phyloP scores from a whole-genome alignment of 2,797 vertebrate species.

The Pseudomugil tenellus region DNA sequence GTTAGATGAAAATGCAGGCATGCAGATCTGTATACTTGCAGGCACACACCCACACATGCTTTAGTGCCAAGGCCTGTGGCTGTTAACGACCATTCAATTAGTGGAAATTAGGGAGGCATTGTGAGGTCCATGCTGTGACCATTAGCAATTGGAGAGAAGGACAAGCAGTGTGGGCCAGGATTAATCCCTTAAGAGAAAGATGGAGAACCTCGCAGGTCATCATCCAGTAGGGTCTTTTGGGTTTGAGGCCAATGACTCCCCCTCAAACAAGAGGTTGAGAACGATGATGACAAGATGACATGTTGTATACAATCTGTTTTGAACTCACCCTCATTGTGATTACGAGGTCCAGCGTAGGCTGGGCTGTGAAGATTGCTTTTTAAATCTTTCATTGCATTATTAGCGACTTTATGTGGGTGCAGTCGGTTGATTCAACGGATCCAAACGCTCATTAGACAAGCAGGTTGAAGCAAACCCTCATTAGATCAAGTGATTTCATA shows the following conservation, averaged over 20 bases:
- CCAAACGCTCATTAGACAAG: conserved; percentile 57
- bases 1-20: conserved; percentile 27
- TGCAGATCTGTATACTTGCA: conserved; percentile 3
- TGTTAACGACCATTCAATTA: conserved; percentile 84
- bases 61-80: conserved; percentile 70
- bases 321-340: conserved; percentile 35
- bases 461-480: conserved; percentile 56
- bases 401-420: conserved; percentile 29
- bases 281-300: conserved; percentile 14
- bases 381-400: conserved; percentile 40
- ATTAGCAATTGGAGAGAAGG: conserved; percentile 76
- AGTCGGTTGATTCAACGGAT: conserved; percentile 26
- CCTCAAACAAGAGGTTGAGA: conserved; percentile 28
- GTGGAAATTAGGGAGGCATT: conserved; percentile 80
- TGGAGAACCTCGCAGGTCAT: conserved; percentile 59
- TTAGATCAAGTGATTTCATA: conserved; percentile 63
- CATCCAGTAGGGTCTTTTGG: conserved; percentile 46
- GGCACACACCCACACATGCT: conserved; percentile 44
- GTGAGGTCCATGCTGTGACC: conserved; percentile 82
- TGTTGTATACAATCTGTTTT: not conserved
- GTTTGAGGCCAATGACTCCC: conserved; percentile 55
- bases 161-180: conserved; percentile 69
- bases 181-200: conserved; percentile 72
- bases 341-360: conserved; percentile 24
- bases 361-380: not conserved